Percentiles rank a stretch among this genome's conserved stretches.
These are phyloP conservation scores for Cantharis rufa DNA, from an alignment of 2,888 invertebrate species.

Conservation along the genomic window DNA sequence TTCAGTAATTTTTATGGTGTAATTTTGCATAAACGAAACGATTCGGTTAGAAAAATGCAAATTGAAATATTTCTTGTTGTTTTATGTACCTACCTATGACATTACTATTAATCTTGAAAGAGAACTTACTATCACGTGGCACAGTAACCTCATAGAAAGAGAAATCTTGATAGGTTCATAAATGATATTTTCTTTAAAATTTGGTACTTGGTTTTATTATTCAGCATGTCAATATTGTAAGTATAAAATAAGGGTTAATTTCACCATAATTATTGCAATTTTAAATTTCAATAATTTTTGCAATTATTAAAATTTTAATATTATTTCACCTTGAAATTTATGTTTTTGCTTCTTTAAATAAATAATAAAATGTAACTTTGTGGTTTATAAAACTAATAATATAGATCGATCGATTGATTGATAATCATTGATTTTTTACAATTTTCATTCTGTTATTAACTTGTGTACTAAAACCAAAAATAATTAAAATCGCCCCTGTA, in stretches of 20 bases:
- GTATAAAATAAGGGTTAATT: background rate
- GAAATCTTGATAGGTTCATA: background rate
- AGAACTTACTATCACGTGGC: background rate
- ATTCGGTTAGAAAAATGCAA: background rate
- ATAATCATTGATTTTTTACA: no score
- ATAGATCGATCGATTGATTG: no score
- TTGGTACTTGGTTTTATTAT: background rate
- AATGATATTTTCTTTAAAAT: background rate
- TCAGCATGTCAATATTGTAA: background rate
- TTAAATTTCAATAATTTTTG: no score
- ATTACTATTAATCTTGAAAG: background rate
- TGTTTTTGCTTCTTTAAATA: no score
- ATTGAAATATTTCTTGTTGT: background rate
- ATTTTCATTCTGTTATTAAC: no score
- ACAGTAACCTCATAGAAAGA: background rate
- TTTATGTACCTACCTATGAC: background rate
- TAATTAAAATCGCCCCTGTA: no score
- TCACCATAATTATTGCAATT: no score
- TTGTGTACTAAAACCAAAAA: no score
- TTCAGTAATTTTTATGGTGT: background rate
- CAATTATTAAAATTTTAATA: no score
- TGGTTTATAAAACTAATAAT: no score
- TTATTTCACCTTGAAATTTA: no score
- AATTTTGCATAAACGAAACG: background rate
- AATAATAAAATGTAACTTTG: no score